Conservation (phyloP, 2,797 vertebrate species). For the Denticeps clupeoides region DNA sequence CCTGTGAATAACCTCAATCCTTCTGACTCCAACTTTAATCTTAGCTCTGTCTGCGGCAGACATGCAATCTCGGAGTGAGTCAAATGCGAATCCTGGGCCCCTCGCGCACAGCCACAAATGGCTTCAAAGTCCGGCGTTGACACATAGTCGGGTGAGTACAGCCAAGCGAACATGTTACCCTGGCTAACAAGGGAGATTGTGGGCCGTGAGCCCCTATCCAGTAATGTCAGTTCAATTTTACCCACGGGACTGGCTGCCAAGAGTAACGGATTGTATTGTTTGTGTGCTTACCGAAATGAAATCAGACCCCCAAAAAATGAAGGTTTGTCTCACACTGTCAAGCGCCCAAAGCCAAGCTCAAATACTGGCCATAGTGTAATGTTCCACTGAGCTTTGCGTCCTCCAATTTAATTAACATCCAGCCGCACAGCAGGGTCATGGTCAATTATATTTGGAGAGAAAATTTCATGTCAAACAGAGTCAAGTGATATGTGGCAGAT, state of each 20-base stretch:
- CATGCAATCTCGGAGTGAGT: conserved; percentile 17
- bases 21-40: conserved; percentile 20
- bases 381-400: too few species aligned
- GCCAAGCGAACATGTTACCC: background rate
- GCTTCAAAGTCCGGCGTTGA: background rate
- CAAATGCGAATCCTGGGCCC: conserved; percentile 9
- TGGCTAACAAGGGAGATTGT: background rate
- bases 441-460: too few species aligned
- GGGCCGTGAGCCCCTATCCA: background rate
- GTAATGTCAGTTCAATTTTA: background rate
- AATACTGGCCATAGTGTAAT: too few species aligned
- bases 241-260: background rate
- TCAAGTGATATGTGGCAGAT: too few species aligned
- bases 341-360: too few species aligned
- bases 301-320: too few species aligned
- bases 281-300: too few species aligned
- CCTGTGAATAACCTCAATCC: conserved; percentile 7
- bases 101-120: background rate
- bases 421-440: too few species aligned
- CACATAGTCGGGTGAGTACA: background rate
- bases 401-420: too few species aligned
- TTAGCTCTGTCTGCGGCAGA: conserved; percentile 18
- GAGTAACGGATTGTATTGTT: background rate
- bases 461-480: too few species aligned
- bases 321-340: too few species aligned